Evolutionary conservation across 1,140 invertebrate genomes (phyloP), one percentile per base, ranked within the genome.

Genomic region (Aphaenogaster ashmeadi): DNA sequence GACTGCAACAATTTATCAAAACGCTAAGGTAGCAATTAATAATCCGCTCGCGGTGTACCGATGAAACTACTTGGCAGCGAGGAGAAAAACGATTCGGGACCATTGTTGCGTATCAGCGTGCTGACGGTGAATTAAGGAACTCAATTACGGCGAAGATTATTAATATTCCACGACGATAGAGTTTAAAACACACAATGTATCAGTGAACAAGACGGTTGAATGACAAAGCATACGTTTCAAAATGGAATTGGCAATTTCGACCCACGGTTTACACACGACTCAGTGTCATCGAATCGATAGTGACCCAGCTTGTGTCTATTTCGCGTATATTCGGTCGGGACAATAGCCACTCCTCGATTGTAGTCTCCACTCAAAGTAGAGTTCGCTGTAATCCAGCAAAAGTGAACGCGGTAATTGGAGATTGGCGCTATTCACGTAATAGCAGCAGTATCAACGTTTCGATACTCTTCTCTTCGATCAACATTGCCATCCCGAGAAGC

Each of bases 1-100:
- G 80, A 75, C 80, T 84, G 41, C 54, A 75, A 84, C 80, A 74
- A 84, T 84, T 84, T 84, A 84, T 84, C 80, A 84, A 84, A 84
- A 84, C 27, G 69, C 69, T 60, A 84, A 74, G 67, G 80, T 74
- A 75, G 67, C 80, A 74, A 84, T 84, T 84, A 84, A 84, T 84
- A 74, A 84, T 75, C 80, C 80, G 69, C 80, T 84, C 54, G 80
- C 56, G 80, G 80, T 74, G 41, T 62, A 75, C 80, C 80, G 69
- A 84, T 84, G 80, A 60, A 84, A 84, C 54, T 74, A 74, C 80
- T 50, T 84, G 80, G 80, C 80, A 75, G 80, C 54, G 33, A 38
- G 54, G 80, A 81, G 78, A 84, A 84, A 84, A 84, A 84, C 80
- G 67, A 75, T 72, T 74, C 80, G 80, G 15, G 11, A 84, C 54